Percentiles rank a stretch among this genome's conserved stretches.
Conservation (phyloP, 1,140 invertebrate genomes). For the Drosophila sechellia region DNA sequence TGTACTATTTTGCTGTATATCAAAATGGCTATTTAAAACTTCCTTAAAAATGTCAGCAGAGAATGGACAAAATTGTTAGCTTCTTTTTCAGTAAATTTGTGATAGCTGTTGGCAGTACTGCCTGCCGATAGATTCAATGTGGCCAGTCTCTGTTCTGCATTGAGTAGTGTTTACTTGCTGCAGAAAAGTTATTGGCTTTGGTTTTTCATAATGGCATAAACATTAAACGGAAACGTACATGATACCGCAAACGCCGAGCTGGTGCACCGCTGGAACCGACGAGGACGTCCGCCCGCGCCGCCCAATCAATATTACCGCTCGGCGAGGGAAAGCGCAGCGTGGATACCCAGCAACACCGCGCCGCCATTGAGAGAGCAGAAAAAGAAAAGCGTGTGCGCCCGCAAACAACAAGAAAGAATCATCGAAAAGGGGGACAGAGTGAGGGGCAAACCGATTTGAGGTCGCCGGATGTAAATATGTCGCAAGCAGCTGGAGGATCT, state of each 20-base stretch:
- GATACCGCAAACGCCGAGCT: slow-evolving; percentile 15
- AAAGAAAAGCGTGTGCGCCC: slow-evolving; percentile 43
- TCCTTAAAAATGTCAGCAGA: too few relatives aligned
- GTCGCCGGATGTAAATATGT: slow-evolving; percentile 33
- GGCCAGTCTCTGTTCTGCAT: too few relatives aligned
- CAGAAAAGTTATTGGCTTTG: not conserved
- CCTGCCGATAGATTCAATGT: too few relatives aligned
- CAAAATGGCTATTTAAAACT: too few relatives aligned
- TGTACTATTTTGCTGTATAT: too few relatives aligned
- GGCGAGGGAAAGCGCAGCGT: slow-evolving; percentile 22
- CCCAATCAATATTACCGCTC: slow-evolving; percentile 19
- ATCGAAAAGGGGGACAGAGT: slow-evolving; percentile 2
- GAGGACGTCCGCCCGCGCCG: slow-evolving; percentile 12
- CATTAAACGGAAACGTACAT: slow-evolving; percentile 15
- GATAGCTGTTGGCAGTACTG: too few relatives aligned
- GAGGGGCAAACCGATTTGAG: slow-evolving; percentile 25
- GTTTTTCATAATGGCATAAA: slow-evolving; percentile 27
- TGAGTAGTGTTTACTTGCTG: too few relatives aligned
- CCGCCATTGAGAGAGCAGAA: slow-evolving; percentile 51
- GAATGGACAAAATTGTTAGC: too few relatives aligned
- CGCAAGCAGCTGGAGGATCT: slow-evolving; percentile 16
- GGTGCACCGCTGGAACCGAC: slow-evolving; percentile 25
- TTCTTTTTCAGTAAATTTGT: too few relatives aligned
- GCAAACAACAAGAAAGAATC: slow-evolving; percentile 36
- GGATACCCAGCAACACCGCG: slow-evolving; percentile 32